Evolutionary conservation across 2,888 invertebrate species (phyloP).

Genomic region (Idaea aversata): DNA sequence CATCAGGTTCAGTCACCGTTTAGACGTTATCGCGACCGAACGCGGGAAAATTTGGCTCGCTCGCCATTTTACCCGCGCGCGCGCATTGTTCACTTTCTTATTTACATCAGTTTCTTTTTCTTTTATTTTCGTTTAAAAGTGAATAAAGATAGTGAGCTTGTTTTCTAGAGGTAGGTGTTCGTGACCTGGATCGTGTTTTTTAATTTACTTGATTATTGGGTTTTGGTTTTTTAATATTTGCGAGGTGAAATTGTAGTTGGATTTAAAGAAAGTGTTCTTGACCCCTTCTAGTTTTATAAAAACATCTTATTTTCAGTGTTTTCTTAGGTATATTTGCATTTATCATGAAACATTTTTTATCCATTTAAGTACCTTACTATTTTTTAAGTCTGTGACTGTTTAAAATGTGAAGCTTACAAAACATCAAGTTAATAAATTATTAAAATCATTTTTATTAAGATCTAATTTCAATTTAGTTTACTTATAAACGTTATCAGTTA

Average conservation of each 20-base stretch:
- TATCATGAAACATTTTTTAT: too few relatives aligned
- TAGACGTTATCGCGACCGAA: slow-evolving; percentile 21
- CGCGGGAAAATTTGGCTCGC: slow-evolving; percentile 17
- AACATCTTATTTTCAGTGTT: too few relatives aligned
- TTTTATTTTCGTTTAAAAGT: neutral
- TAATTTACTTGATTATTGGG: neutral
- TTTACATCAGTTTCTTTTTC: neutral
- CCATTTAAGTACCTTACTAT: too few relatives aligned
- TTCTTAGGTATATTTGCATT: too few relatives aligned
- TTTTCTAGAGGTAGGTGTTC: neutral
- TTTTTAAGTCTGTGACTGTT: too few relatives aligned
- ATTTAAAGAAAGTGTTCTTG: neutral
- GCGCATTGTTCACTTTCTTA: slow-evolving; percentile 1
- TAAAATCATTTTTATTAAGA: too few relatives aligned
- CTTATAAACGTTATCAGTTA: too few relatives aligned
- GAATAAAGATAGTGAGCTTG: neutral
- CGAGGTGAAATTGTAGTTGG: neutral
- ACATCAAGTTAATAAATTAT: too few relatives aligned
- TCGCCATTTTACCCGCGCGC: slow-evolving; percentile 5
- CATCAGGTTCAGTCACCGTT: slow-evolving; percentile 18
- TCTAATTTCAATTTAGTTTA: too few relatives aligned
- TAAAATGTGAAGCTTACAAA: too few relatives aligned
- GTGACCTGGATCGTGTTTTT: neutral
- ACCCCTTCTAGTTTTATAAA: neutral
- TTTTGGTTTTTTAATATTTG: neutral